Evolutionary conservation across 2,797 vertebrate genomes (phyloP), one percentile per base, ranked within the genome.

Genomic region (Geotrypetes seraphini): DNA sequence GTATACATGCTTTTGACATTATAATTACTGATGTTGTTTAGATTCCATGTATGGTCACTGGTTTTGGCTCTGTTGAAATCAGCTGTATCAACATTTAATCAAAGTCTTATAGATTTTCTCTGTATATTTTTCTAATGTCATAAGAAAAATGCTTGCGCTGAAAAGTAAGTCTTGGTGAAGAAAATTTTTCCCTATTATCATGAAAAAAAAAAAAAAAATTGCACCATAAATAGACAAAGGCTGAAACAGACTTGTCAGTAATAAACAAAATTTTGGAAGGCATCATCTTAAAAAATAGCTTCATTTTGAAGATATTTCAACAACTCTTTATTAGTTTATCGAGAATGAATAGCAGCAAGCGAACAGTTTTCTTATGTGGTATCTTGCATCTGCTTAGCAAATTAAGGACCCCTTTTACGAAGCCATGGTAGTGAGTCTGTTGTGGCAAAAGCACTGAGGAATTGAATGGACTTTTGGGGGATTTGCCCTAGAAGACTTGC

Each of bases 51-150:
- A 83, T 78, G 72, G 74, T 78, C 76, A 78, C 72, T 75, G 74
- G 71, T 61, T 83, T 80, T 61, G 75, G 69, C 81, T 70, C 57
- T 76, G 81, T 68, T 81, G 71, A 75, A 81, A 86, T 87, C 84
- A 87, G 84, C 82, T 87, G 84, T 84, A 82, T 83, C 81, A 86
- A 86, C 81, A 85, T 83, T 84, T 84, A 84, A 86, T 87, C 82
- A 87, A 85, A 84, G 75, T 75, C 78, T 73, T 75, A 77, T 81
- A 81, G 76, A 82, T 78, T 84, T 70, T 72, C 53, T 62, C 63
- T 82, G 79, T 85, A 73, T 85, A 81, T 85, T 85, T 85, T 84
- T 81, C 65, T 82, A 81, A 81, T 19, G 75, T 84, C 82, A 83
- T 72, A 83, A 83, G 78, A 73, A 65, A 77, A 84, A 79, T 66